Evolutionary conservation across 2,797 vertebrate genomes (phyloP).

Genomic region (Eospalax fontanierii): DNA sequence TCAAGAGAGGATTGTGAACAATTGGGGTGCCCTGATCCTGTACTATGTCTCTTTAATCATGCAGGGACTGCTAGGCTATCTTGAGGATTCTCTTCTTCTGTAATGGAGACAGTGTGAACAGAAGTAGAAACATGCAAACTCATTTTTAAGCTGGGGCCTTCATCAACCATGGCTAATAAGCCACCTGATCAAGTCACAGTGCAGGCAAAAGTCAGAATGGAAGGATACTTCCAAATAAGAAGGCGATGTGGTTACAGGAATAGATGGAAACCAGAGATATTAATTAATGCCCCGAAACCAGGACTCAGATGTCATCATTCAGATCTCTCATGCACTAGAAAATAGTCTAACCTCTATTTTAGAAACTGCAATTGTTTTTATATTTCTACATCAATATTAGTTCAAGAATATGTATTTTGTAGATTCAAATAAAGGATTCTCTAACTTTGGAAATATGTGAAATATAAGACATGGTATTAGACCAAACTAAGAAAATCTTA

Average conservation of each 20-base stretch:
- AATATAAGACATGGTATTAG: neutral
- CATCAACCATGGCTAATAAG: neutral
- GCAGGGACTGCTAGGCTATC: rapidly evolving
- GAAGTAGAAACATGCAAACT: neutral
- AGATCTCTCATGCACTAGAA: neutral
- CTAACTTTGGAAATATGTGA: neutral
- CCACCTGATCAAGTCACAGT: neutral
- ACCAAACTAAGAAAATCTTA: neutral
- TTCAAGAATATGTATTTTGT: neutral
- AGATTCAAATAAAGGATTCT: neutral
- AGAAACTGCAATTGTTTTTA: neutral
- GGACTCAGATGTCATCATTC: neutral
- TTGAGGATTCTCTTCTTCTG: neutral
- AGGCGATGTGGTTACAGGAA: neutral
- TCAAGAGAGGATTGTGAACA: neutral
- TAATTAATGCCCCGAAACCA: neutral
- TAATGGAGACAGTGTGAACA: neutral
- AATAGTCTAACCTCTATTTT: neutral
- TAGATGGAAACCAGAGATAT: neutral
- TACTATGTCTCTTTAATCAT: too few relatives aligned
- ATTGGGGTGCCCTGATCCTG: neutral
- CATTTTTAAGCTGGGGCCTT: neutral
- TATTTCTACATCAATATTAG: neutral
- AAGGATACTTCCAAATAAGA: neutral
- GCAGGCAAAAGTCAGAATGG: neutral